Conservation (phyloP, 2,888 invertebrate genomes). For the Physocephala rufipes region DNA sequence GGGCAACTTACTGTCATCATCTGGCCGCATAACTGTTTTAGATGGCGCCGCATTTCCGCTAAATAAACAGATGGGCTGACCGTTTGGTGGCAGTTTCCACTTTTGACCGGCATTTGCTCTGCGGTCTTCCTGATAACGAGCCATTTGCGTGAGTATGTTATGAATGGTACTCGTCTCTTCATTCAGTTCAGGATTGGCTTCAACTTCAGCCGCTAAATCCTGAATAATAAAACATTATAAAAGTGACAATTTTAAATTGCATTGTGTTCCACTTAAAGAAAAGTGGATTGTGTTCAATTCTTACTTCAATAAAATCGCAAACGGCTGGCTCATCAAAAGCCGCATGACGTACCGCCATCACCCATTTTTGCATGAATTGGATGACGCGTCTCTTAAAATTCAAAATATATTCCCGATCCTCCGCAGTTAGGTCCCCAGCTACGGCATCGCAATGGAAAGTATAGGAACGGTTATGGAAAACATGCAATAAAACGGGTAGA, state of each 20-base stretch:
- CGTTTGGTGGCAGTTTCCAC: conserved; percentile 76
- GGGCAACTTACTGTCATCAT: conserved; percentile 72
- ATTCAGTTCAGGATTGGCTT: conserved; percentile 73
- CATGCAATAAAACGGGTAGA: neutral
- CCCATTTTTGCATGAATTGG: conserved; percentile 82
- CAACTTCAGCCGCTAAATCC: conserved; percentile 76
- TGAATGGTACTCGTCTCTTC: conserved; percentile 77
- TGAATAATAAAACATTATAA: conserved; percentile 48
- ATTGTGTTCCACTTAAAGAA: neutral
- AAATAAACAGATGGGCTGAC: conserved; percentile 76
- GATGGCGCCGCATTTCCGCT: conserved; percentile 69
- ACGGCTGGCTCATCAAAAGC: conserved; percentile 79
- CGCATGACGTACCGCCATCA: conserved; percentile 75
- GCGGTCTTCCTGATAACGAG: conserved; percentile 71
- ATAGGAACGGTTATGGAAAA: conserved; percentile 65
- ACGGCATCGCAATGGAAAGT: conserved; percentile 69
- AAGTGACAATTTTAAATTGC: neutral
- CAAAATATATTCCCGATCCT: conserved; percentile 74
- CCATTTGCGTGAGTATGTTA: conserved; percentile 72
- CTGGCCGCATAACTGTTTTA: conserved; percentile 71
- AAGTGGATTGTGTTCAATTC: neutral
- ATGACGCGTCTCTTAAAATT: conserved; percentile 79
- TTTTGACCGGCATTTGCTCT: conserved; percentile 72
- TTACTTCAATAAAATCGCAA: conserved; percentile 77
- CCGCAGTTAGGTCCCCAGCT: conserved; percentile 67